Percentiles rank a stretch among this genome's conserved stretches.
Conservation (phyloP, 2,797 vertebrate genomes). For the Emys orbicularis region DNA sequence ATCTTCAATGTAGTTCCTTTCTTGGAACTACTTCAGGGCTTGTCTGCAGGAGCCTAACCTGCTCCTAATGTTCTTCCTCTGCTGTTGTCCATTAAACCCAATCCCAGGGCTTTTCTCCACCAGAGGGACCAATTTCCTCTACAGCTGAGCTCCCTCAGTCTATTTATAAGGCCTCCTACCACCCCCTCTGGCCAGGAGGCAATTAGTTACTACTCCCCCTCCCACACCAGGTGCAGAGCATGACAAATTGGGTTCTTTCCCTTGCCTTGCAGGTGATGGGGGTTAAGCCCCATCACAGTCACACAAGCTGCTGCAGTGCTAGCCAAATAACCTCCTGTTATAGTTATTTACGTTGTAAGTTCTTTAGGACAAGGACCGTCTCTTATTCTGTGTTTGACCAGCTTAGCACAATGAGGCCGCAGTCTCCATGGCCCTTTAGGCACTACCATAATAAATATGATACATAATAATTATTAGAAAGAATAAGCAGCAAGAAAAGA, state of each 20-base stretch:
- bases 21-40: not conserved
- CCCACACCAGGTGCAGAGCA: not conserved
- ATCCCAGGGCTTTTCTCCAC: not conserved
- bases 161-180: not conserved
- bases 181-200: not conserved
- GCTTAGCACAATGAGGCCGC: not conserved
- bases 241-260: not conserved
- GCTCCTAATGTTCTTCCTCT: not conserved
- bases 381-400: not conserved
- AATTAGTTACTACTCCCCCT: not conserved
- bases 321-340: not conserved
- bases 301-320: not conserved
- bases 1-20: not conserved
- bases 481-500: not conserved
- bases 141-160: not conserved
- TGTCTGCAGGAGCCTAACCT: not conserved
- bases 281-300: not conserved
- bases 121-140: not conserved
- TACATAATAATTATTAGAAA: not conserved
- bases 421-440: not conserved
- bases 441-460: not conserved
- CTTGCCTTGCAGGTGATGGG: not conserved
- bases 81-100: not conserved
- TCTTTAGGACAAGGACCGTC: not conserved
- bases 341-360: not conserved